A percentile compares a stretch with the other conserved stretches of the same genome.
Conservation (phyloP, 2,888 invertebrate species). For the Arge pagana region DNA sequence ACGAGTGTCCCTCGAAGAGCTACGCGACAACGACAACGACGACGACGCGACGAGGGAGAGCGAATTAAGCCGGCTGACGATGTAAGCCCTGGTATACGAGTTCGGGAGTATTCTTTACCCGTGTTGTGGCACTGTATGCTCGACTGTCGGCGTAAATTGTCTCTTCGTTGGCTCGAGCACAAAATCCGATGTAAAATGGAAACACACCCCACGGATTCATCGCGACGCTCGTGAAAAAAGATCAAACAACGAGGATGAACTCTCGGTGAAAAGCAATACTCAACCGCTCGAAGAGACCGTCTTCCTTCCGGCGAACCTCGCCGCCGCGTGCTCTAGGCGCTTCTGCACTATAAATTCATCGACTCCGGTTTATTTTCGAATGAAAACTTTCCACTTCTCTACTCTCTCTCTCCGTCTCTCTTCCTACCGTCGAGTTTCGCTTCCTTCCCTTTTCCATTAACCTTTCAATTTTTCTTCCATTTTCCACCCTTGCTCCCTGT, state of each 20-base stretch:
- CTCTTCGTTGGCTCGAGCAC: background rate
- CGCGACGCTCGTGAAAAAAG: conserved; percentile 7
- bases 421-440: conserved; percentile 12
- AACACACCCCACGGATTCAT: background rate
- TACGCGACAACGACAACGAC: background rate
- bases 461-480: conserved; percentile 25
- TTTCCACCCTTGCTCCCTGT: conserved; percentile 15
- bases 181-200: background rate
- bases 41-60: background rate
- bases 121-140: background rate
- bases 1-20: background rate
- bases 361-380: conserved; percentile 3
- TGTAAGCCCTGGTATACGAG: no score
- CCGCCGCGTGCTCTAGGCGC: conserved; percentile 1
- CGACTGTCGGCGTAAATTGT: conserved; percentile 5
- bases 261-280: conserved; percentile 4
- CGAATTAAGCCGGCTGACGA: background rate
- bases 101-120: no score
- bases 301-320: background rate
- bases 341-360: conserved; percentile 10
- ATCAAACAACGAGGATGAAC: conserved; percentile 13
- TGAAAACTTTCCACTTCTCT: conserved; percentile 25
- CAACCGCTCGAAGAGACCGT: conserved; percentile 1
- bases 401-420: conserved; percentile 14
- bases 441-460: conserved; percentile 22